Percentiles rank a stretch among this genome's conserved stretches.
Evolutionary conservation across 2,113 vertebrate genomes (phyloP).

Genomic region (Megaceryle torquata): DNA sequence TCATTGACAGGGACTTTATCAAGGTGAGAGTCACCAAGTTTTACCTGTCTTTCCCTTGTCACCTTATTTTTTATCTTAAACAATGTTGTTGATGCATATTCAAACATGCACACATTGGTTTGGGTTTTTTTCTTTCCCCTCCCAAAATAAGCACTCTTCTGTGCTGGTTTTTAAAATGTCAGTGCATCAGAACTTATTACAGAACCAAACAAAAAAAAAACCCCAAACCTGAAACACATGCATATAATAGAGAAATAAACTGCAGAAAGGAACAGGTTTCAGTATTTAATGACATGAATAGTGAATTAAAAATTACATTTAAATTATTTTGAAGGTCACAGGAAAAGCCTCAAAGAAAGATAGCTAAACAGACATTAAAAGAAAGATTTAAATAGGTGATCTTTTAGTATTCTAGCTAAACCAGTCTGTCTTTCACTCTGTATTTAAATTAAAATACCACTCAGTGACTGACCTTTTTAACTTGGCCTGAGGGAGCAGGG

Average conservation of each 20-base stretch:
- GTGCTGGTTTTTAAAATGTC: neutral
- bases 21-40: neutral
- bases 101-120: neutral
- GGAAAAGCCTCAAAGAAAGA: conserved; percentile 40
- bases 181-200: neutral
- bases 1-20: neutral
- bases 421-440: conserved; percentile 31
- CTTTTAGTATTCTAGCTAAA: conserved; percentile 54
- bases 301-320: conserved; percentile 50
- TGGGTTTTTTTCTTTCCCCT: neutral
- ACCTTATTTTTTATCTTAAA: neutral
- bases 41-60: neutral
- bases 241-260: neutral
- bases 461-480: conserved; percentile 66
- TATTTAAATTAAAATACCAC: conserved; percentile 70
- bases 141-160: neutral
- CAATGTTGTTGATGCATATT: neutral
- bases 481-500: conserved; percentile 61
- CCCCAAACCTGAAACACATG: neutral
- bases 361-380: conserved; percentile 57
- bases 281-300: conserved; percentile 32
- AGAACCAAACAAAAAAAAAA: neutral
- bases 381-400: conserved; percentile 46
- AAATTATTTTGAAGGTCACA: conserved; percentile 55
- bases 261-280: neutral